Evolutionary conservation across 1,140 invertebrate genomes (phyloP).

Genomic region (Batillaria attramentaria): DNA sequence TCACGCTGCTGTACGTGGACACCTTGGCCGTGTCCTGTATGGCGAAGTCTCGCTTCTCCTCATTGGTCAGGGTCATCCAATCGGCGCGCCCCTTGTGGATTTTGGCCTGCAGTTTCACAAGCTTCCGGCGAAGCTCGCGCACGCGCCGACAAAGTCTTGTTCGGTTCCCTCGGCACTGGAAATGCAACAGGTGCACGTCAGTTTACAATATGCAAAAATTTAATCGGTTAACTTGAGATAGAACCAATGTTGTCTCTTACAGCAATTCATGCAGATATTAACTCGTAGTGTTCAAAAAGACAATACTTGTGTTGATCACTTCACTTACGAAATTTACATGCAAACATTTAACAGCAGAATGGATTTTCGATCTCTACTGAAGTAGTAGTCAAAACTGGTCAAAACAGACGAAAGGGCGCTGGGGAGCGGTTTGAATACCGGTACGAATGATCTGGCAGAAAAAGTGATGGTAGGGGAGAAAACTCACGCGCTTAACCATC

Average conservation of each 20-base stretch:
- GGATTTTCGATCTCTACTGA: too few relatives aligned
- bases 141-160: slow-evolving; percentile 34
- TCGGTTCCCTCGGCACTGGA: slow-evolving; percentile 37
- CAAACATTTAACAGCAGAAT: too few relatives aligned
- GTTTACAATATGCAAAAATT: too few relatives aligned
- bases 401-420: neutral
- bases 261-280: too few relatives aligned
- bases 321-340: too few relatives aligned
- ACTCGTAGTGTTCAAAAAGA: neutral
- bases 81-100: slow-evolving; percentile 33
- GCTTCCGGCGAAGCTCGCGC: slow-evolving; percentile 28
- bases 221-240: too few relatives aligned
- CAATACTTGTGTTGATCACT: too few relatives aligned
- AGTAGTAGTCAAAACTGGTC: neutral
- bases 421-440: neutral
- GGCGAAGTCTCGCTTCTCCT: slow-evolving; percentile 30
- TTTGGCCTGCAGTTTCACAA: slow-evolving; percentile 29
- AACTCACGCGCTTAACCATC: slow-evolving; percentile 28
- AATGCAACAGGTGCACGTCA: neutral
- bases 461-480: too few relatives aligned
- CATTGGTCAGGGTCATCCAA: slow-evolving; percentile 33
- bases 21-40: neutral
- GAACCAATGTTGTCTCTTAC: too few relatives aligned
- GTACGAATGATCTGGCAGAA: neutral
- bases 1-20: slow-evolving; percentile 31